Percentiles rank a stretch among this genome's conserved stretches.
These are phyloP conservation scores for Dendropsophus ebraccatus DNA, from an alignment of 2,113 vertebrate genomes.

Conservation along the genomic window DNA sequence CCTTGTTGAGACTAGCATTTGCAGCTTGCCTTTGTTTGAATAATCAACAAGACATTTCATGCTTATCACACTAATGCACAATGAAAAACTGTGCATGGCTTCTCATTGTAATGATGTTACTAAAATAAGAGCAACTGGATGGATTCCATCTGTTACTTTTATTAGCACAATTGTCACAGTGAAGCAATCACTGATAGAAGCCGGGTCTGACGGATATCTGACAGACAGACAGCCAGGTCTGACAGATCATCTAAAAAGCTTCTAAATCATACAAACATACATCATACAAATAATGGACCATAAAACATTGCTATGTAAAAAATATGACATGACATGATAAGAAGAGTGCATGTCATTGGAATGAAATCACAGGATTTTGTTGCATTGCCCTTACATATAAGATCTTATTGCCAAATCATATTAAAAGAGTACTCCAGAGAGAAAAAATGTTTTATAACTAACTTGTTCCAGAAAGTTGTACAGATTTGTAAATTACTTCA, in stretches of 20 bases:
- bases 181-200: slow-evolving; percentile 13
- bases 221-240: neutral
- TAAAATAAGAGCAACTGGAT: slow-evolving; percentile 35
- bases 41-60: slow-evolving; percentile 44
- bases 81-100: slow-evolving; percentile 33
- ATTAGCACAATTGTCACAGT: slow-evolving; percentile 23
- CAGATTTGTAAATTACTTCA: too few species aligned
- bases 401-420: too few species aligned
- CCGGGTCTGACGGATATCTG: neutral
- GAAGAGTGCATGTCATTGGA: too few species aligned
- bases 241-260: neutral
- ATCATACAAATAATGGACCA: too few species aligned
- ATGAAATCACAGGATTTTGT: too few species aligned
- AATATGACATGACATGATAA: too few species aligned
- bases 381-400: too few species aligned
- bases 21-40: slow-evolving; percentile 28
- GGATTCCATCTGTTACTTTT: slow-evolving; percentile 27
- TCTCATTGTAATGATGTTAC: slow-evolving; percentile 15
- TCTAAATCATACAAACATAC: neutral
- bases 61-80: slow-evolving; percentile 48
- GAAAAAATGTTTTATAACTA: too few species aligned
- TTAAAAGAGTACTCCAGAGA: too few species aligned
- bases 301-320: too few species aligned
- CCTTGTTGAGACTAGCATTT: neutral
- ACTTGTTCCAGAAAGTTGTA: too few species aligned